Conservation (phyloP, 2,888 invertebrate genomes). For the Netelia virgata region DNA sequence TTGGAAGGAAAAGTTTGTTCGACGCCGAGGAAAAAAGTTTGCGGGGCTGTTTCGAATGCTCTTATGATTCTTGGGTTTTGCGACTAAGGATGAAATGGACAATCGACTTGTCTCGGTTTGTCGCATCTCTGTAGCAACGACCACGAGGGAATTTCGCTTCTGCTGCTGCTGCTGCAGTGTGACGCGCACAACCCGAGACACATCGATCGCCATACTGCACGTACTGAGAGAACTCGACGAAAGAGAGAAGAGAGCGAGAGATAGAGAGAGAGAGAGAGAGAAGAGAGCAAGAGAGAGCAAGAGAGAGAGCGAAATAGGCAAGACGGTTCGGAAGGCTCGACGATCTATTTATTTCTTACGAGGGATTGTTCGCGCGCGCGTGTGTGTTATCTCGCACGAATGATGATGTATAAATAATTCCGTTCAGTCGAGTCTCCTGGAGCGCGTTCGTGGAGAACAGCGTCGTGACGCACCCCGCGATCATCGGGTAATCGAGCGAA, state of each 20-base stretch:
- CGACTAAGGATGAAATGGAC: not conserved
- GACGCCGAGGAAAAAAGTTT: not conserved
- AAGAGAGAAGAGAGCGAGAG: constrained; percentile 5
- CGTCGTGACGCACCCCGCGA: not conserved
- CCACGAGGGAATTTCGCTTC: constrained; percentile 48
- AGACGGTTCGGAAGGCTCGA: constrained; percentile 51
- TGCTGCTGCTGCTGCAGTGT: constrained; percentile 65
- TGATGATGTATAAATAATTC: constrained; percentile 58
- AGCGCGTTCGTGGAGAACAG: constrained; percentile 10
- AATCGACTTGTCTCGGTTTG: constrained; percentile 29
- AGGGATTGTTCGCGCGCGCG: constrained; percentile 1
- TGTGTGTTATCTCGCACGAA: constrained; percentile 27
- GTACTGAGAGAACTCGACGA: not conserved
- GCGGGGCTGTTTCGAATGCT: not conserved
- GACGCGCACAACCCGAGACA: constrained; percentile 68
- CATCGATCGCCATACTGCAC: constrained; percentile 68
- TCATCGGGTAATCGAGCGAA: constrained; percentile 11
- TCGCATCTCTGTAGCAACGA: constrained; percentile 52
- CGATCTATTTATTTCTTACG: constrained; percentile 63
- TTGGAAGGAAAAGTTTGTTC: not conserved
- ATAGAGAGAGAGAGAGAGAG: not conserved
- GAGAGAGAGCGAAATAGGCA: not conserved
- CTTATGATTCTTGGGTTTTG: not conserved
- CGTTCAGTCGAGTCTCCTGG: constrained; percentile 43
- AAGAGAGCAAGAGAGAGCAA: not conserved